These are phyloP conservation scores for Microplitis deprimator DNA, from an alignment of 2,888 invertebrate genomes.

Conservation along the genomic window DNA sequence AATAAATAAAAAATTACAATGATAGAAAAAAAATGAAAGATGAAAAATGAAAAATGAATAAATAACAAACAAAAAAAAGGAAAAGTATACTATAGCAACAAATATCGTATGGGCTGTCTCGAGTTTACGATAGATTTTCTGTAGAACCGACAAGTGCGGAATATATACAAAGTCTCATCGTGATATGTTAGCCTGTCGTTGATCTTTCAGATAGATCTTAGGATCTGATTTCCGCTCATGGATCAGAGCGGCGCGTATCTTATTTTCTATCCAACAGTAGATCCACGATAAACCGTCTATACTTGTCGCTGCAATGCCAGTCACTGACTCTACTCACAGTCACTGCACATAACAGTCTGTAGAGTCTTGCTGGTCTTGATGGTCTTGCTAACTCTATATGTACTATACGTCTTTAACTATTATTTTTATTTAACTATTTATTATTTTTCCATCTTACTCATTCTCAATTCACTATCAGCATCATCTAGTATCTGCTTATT, in stretches of 20 bases:
- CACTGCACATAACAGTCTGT: too few species aligned
- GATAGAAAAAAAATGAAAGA: too few species aligned
- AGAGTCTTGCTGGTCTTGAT: too few species aligned
- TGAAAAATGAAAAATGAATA: neutral
- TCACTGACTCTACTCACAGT: too few species aligned
- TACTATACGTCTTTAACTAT: too few species aligned
- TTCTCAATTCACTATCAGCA: too few species aligned
- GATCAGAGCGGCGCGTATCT: slow-evolving; percentile 37
- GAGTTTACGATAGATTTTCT: neutral
- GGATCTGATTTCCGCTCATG: slow-evolving; percentile 34
- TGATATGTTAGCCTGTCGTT: slow-evolving; percentile 28
- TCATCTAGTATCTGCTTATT: too few species aligned
- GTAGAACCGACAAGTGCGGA: slow-evolving; percentile 20
- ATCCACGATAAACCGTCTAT: slow-evolving; percentile 26
- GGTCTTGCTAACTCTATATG: too few species aligned
- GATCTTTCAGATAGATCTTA: slow-evolving; percentile 24
- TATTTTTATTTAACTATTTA: too few species aligned
- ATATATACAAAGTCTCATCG: slow-evolving; percentile 21
- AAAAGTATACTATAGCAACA: neutral
- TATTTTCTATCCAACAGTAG: slow-evolving; percentile 18
- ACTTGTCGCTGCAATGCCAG: neutral
- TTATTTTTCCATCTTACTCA: too few species aligned
- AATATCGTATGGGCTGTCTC: slow-evolving; percentile 16
- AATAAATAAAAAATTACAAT: too few species aligned
- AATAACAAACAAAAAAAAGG: neutral